A percentile compares a stretch with the other conserved stretches of the same genome.
Conservation (phyloP, 2,113 vertebrate species). For the Corvus moneduloides region DNA sequence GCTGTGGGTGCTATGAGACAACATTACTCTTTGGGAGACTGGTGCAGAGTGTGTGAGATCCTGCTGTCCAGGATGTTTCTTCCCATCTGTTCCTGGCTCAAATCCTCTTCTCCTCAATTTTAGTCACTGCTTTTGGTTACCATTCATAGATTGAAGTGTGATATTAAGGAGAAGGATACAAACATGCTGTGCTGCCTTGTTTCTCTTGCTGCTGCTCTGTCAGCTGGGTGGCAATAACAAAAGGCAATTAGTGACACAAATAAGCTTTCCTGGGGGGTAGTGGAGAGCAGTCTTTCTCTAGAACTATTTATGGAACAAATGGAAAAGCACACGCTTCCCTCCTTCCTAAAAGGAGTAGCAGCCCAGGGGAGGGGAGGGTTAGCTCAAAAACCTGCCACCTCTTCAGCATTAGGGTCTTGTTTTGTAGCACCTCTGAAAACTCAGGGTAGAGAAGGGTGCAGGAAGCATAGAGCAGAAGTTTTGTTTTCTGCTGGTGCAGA, state of each 20-base stretch:
- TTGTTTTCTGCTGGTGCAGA: not conserved
- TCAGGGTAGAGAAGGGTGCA: not conserved
- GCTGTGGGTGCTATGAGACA: constrained; percentile 17
- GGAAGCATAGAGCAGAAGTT: not conserved
- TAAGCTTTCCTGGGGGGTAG: not conserved
- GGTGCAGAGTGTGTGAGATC: not conserved
- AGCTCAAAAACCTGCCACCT: not conserved
- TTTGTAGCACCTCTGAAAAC: not conserved
- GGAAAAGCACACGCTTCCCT: not conserved
- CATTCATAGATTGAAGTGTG: constrained; percentile 1
- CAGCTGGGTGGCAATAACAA: not conserved
- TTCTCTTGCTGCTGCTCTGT: not conserved
- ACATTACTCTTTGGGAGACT: not conserved
- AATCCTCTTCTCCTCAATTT: not conserved
- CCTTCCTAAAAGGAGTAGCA: not conserved
- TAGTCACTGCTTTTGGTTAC: not conserved
- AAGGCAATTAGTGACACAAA: not conserved
- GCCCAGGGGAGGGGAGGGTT: not conserved
- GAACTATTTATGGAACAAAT: not conserved
- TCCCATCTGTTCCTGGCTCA: constrained; percentile 51
- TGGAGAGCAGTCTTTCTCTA: not conserved
- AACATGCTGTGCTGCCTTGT: not conserved
- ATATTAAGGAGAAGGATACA: not conserved
- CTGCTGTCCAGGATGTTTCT: constrained; percentile 42
- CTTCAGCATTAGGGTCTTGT: not conserved